Evolutionary conservation across 2,113 vertebrate species (phyloP).

Genomic region (Mesoclemmys tuberculata): DNA sequence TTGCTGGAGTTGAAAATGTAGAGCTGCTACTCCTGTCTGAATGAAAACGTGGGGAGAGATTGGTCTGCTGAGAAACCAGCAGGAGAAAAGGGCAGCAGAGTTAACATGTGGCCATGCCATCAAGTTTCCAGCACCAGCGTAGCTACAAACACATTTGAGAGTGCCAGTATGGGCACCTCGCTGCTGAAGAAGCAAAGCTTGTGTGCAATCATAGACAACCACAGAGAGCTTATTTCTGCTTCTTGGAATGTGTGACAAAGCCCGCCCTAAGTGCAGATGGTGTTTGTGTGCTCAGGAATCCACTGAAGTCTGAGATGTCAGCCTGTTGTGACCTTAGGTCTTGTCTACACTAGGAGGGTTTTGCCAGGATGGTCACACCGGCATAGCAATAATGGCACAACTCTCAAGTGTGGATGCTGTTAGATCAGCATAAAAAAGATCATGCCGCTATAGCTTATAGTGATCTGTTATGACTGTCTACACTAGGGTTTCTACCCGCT

Average conservation of each 20-base stretch:
- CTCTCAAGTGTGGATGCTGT: background rate
- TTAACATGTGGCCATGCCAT: background rate
- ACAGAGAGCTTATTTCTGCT: background rate
- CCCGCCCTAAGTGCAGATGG: background rate
- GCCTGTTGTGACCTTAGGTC: background rate
- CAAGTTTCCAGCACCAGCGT: too few relatives aligned
- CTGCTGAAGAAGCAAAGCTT: background rate
- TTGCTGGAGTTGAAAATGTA: background rate
- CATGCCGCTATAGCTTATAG: fast-evolving
- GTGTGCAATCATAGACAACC: background rate
- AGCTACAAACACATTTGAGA: background rate
- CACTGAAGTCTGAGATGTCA: background rate
- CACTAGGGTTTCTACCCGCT: background rate
- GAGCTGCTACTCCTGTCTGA: background rate
- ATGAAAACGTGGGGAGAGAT: background rate
- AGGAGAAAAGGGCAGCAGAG: background rate
- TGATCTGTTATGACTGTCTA: fast-evolving
- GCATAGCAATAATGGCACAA: background rate
- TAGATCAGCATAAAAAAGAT: background rate
- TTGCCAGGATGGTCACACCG: background rate
- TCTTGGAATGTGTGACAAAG: background rate
- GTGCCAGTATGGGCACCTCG: background rate
- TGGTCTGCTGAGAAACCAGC: background rate
- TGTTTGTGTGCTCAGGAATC: background rate
- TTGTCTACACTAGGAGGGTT: fast-evolving